A percentile compares a stretch with the other conserved stretches of the same genome.
Conservation (phyloP, 2,113 vertebrate species). For the Nanorana parkeri region DNA sequence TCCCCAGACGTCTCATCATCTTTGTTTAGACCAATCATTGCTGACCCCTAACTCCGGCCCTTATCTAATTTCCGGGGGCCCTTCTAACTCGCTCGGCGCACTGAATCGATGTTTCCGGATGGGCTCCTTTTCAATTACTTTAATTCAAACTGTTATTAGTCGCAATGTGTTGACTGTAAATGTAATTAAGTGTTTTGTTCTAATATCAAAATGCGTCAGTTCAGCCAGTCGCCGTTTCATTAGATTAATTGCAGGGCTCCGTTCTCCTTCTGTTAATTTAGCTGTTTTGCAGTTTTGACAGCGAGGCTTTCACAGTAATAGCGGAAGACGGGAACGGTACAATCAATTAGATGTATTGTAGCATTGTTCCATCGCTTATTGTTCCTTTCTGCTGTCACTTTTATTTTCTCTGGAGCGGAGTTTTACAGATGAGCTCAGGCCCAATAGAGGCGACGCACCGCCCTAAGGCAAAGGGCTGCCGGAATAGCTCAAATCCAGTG, state of each 20-base stretch:
- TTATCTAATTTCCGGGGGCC: conserved; percentile 61
- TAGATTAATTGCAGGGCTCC: conserved; percentile 72
- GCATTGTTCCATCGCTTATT: conserved; percentile 10
- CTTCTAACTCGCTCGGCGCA: conserved; percentile 55
- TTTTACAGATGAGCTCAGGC: not conserved
- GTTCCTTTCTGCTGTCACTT: not conserved
- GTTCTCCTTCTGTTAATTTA: conserved; percentile 71
- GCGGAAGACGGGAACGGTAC: conserved; percentile 58
- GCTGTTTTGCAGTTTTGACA: conserved; percentile 69
- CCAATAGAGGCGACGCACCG: not conserved
- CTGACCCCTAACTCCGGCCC: conserved; percentile 64
- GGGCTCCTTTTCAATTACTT: conserved; percentile 64
- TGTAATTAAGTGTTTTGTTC: conserved; percentile 73
- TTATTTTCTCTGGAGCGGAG: not conserved
- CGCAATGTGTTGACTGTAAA: conserved; percentile 68
- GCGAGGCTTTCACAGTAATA: conserved; percentile 68
- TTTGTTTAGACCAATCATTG: conserved; percentile 62
- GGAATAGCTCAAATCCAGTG: too few relatives aligned
- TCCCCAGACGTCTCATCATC: conserved; percentile 68
- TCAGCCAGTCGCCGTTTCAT: conserved; percentile 67
- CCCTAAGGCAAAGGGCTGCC: not conserved
- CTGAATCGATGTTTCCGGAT: conserved; percentile 61
- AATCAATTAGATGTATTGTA: conserved; percentile 61
- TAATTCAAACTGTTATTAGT: conserved; percentile 67
- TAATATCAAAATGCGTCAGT: conserved; percentile 66